Evolutionary conservation across 1,140 invertebrate species (phyloP), one percentile per base, ranked within the genome.

Genomic region (Apis florea): DNA sequence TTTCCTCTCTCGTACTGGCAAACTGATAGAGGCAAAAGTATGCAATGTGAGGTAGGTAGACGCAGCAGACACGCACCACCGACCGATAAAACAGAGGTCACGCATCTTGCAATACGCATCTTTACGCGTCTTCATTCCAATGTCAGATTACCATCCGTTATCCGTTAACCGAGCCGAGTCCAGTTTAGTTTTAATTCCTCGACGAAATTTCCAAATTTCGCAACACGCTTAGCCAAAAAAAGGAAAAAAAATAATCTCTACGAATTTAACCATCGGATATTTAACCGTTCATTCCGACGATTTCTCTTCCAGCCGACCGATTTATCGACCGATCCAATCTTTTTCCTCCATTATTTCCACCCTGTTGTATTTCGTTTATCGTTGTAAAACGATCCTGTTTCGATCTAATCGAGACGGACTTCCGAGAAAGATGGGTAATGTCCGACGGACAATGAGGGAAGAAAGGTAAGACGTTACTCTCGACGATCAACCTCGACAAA

Each of bases 1-100:
- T 89, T 90, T 91, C 88, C 86, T 89, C 73, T 88, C 74, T 82
- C 83, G 68, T 74, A 75, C 54, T 74, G 82, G 83, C 12, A 74
- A 70, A 68, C 85, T 79, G 80, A 75, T 83, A 40, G 17, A 73
- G 53, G 66, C 59, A 83, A 56, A 69, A 71, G 67, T n/a, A 31
- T 58, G 58, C 66, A 40, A 40, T 40, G 31, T 6, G 31, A 79
- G 69, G 75, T 64, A 82, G 51, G 49, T 26, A 26, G 19, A 54
- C 74, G 75, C 70, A 81, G 53, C 49, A 24, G 21, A 54, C 74
- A 70, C 31, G 31, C 31, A 40, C 31, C 70, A 64, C 21, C 47
- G 26, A 26, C 66, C 26, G 64, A 76, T 77, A 83, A 84, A 54
- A 53, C 11, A 21, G 49, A 71, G 31, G 53, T 84, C 68, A 31